These are phyloP conservation scores for Cheilinus undulatus DNA, from an alignment of 2,113 vertebrate genomes.

Conservation along the genomic window DNA sequence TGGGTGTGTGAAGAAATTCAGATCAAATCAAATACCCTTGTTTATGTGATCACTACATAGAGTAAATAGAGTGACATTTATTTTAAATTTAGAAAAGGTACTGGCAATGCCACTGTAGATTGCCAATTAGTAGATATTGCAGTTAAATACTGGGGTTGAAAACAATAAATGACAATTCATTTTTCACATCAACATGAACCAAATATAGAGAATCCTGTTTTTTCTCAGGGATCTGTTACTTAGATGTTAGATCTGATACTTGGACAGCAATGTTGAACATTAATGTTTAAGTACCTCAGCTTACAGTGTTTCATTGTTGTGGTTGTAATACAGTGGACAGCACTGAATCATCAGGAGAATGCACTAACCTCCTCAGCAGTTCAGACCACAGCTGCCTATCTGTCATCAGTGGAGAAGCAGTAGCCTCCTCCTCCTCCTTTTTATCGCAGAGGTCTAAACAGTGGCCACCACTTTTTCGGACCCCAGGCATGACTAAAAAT, in stretches of 20 bases:
- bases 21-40: too few relatives aligned
- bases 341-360: slow-evolving; percentile 80
- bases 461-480: slow-evolving; percentile 22
- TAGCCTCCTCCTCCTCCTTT: slow-evolving; percentile 56
- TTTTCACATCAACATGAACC: background rate
- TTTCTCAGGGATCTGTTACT: background rate
- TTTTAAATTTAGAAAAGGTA: too few relatives aligned
- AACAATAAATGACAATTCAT: background rate
- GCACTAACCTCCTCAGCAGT: slow-evolving; percentile 72
- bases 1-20: too few relatives aligned
- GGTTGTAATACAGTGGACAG: slow-evolving; percentile 68
- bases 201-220: too few relatives aligned
- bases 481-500: slow-evolving; percentile 54
- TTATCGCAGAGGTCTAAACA: slow-evolving; percentile 48
- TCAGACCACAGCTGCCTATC: slow-evolving; percentile 80
- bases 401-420: slow-evolving; percentile 70
- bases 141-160: too few relatives aligned
- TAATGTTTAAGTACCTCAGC: background rate
- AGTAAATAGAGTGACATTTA: too few relatives aligned
- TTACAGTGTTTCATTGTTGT: background rate
- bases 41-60: too few relatives aligned
- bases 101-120: too few relatives aligned
- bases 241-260: background rate
- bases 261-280: background rate
- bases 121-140: too few relatives aligned